A percentile compares a stretch with the other conserved stretches of the same genome.
Conservation (phyloP, 2,797 vertebrate species). For the Etheostoma perlongum region DNA sequence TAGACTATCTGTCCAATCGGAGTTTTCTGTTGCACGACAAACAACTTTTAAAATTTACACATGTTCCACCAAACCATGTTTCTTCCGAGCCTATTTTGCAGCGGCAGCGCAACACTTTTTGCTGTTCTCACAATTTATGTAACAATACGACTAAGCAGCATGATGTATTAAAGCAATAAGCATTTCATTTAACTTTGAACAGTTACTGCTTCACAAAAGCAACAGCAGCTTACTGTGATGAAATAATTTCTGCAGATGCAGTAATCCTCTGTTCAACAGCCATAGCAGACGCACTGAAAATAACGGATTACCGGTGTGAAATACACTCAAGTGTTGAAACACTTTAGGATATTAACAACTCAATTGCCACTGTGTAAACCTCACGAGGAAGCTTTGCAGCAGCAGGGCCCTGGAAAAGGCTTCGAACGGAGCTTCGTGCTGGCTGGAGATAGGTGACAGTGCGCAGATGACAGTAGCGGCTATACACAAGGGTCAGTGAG, state of each 20-base stretch:
- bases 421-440: conserved; percentile 10
- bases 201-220: conserved; percentile 55
- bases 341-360: conserved; percentile 74
- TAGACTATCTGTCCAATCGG: too few relatives aligned
- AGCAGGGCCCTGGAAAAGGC: conserved; percentile 23
- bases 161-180: conserved; percentile 59
- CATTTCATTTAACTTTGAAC: conserved; percentile 62
- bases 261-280: conserved; percentile 74
- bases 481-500: conserved; percentile 67
- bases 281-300: conserved; percentile 58
- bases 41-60: too few relatives aligned
- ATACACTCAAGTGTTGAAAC: conserved; percentile 66
- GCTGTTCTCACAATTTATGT: conserved; percentile 22
- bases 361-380: conserved; percentile 57
- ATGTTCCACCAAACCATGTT: too few relatives aligned
- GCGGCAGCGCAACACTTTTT: not conserved
- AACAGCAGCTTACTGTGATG: conserved; percentile 69
- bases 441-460: conserved; percentile 45
- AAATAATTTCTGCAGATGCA: conserved; percentile 74
- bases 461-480: conserved; percentile 58
- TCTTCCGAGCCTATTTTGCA: too few relatives aligned
- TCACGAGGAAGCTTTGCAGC: conserved; percentile 23
- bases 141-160: conserved; percentile 47
- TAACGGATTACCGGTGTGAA: conserved; percentile 68
- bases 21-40: too few relatives aligned